Evolutionary conservation across 1,140 invertebrate species (phyloP), one percentile per base, ranked within the genome.

Genomic region (Triops longicaudatus): DNA sequence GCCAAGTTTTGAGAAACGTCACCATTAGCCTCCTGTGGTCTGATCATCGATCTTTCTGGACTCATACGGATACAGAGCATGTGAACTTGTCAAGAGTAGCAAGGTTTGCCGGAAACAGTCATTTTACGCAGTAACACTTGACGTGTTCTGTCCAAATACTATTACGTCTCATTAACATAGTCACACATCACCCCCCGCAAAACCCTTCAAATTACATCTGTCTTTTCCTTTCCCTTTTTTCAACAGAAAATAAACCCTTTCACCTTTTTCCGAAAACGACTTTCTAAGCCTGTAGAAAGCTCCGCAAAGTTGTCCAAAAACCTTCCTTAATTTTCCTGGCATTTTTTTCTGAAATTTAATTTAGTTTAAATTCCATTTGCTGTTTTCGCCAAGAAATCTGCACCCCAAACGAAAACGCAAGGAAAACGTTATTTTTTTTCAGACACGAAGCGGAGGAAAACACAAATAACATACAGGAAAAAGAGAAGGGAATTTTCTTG

Each of bases 81-180:
- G 50, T 63, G 50, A 63, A 63, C 44, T 63, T 63, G 44, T 63
- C 44, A 63, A 63, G 44, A 63, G 22, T 17, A 22, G 50, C 10
- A 17, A 17, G n/a, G 22, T 17, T 5, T 17, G 50, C 50, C n/a
- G 50, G 50, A 63, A 63, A 63, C 50, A 63, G 50, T 63, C 50
- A 63, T 63, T 63, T 63, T 63, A 63, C 50, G 50, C 50, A 6
- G 50, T 2, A 63, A 63, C 50, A 63, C 50, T 63, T 63, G 50
- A 63, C 50, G 50, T 22, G 31, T 7, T 63, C 44, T 63, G 50
- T 63, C 50, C 50, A 63, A 63, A 63, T 63, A 63, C 50, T 14
- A 63, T 63, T 63, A 17, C 50, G 50, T 63, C 50, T 63, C 50
- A 63, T 63, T 63, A 63, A 63, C 50, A 63, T 9, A 22, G 50